Base-by-base conservation (phyloP, 2,888 invertebrate species). In the Leptinotarsa tumamoca region DNA sequence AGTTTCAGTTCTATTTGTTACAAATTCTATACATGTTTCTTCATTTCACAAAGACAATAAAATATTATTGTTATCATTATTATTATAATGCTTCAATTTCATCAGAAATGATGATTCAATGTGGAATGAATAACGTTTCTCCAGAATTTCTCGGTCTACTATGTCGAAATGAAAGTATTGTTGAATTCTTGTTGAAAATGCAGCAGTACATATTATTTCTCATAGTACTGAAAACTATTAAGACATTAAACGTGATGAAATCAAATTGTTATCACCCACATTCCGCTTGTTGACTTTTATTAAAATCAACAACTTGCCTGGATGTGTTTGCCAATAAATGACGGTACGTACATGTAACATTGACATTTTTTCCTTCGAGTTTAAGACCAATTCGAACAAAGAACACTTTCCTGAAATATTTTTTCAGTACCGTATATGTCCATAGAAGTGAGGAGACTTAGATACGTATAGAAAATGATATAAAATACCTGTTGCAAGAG, bases 401-500 rank as follows among this genome's bases (percentile, higher is more conserved):
- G 63, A 63, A 63, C 18, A 43, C 63, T 63, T 63, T 63, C 33
- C 43, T 63, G 63, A 63, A 63, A 18, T 27, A 63, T 63, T 63
- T 63, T 63, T 63, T 63, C 63, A n/a, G 18, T 33, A 43, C 63
- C 63, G 27, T 63, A 63, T 43, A 63, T 33, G 63, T 63, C 63
- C 63, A 18, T 63, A 27, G 63, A 43, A 63, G 63, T 33, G 43
- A 63, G 63, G 43, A 43, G 63, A 43, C 63, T 63, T 63, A 63
- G 63, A 63, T 63, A 63, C 63, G 63, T 63, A 63, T 63, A 63
- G 63, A 63, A 63, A 63, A 63, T 63, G 63, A 63, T 69, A 69
- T 69, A 56, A 56, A 69, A 69, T 69, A 69, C 69, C 56, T 69
- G 69, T 33, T 69, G 21, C 56, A 56, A 69, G 68, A 69, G 23